A percentile compares a stretch with the other conserved stretches of the same genome.
Evolutionary conservation across 2,888 invertebrate species (phyloP).

Genomic region (Ryuthela nishihirai): DNA sequence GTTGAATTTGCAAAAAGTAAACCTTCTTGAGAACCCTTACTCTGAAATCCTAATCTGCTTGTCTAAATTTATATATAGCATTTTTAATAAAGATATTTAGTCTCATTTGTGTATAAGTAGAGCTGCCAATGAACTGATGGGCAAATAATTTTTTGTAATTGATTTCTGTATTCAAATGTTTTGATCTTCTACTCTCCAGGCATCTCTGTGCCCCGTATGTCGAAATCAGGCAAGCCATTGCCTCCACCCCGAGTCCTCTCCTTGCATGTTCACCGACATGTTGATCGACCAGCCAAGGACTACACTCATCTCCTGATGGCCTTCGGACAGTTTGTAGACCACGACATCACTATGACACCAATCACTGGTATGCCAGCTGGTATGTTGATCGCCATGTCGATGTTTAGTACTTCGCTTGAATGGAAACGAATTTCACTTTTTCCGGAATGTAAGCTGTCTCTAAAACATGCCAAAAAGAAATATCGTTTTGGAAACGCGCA

Average conservation of each 20-base stretch:
- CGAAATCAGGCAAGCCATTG: conserved; percentile 60
- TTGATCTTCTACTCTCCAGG: conserved; percentile 14
- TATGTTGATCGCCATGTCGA: conserved; percentile 36
- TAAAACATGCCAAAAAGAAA: no score
- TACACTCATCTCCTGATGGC: conserved; percentile 94
- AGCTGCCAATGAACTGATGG: no score
- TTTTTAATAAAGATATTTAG: no score
- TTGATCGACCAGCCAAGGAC: conserved; percentile 53
- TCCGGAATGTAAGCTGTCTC: background rate
- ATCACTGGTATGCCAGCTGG: conserved; percentile 39
- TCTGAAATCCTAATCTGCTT: no score
- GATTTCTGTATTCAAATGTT: no score
- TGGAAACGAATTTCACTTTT: background rate
- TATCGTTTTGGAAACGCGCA: no score
- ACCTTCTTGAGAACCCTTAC: no score
- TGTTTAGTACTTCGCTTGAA: conserved; percentile 27
- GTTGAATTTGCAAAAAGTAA: no score
- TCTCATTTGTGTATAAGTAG: no score
- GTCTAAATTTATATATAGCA: no score
- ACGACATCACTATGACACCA: conserved; percentile 91
- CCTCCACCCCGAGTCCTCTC: conserved; percentile 85
- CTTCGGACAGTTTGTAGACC: conserved; percentile 87
- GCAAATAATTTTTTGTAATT: no score
- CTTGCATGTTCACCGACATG: conserved; percentile 66
- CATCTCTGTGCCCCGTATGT: conserved; percentile 38